A percentile compares a stretch with the other conserved stretches of the same genome.
phyloP scores from a whole-genome alignment of 2,113 vertebrate species.

The Corydoras sp. region DNA sequence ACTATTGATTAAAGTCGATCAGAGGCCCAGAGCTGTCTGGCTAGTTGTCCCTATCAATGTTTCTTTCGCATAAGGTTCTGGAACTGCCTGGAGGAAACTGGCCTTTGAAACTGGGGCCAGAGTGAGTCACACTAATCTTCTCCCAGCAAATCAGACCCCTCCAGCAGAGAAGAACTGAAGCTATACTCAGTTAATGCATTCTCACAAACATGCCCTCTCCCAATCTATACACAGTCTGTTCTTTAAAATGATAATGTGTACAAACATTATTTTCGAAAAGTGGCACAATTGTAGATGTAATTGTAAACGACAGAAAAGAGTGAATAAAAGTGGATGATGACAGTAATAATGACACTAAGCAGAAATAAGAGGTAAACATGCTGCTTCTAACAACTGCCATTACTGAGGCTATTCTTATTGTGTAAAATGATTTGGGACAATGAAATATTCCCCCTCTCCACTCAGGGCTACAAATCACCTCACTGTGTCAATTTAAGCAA shows the following conservation, averaged over 20 bases:
- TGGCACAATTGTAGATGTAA: neutral
- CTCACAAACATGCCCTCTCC: neutral
- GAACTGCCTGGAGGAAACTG: conserved; percentile 3
- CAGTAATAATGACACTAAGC: conserved; percentile 9
- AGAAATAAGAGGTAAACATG: conserved; percentile 21
- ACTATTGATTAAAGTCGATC: conserved; percentile 39
- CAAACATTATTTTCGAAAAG: neutral
- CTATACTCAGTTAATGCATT: conserved; percentile 10
- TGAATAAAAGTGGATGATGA: conserved; percentile 20
- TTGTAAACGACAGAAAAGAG: neutral
- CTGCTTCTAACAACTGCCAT: neutral
- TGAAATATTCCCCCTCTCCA: neutral
- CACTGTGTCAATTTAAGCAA: conserved; percentile 4
- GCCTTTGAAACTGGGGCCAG: conserved; percentile 35
- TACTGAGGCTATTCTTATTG: conserved; percentile 15
- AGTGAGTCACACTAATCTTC: conserved; percentile 35
- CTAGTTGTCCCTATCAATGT: conserved; percentile 26
- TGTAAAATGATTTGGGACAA: conserved; percentile 24
- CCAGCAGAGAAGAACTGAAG: neutral
- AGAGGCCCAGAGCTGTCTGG: conserved; percentile 19
- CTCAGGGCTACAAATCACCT: neutral
- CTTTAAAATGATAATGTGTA: no score
- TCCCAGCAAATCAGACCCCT: conserved; percentile 21
- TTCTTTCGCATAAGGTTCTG: conserved; percentile 29
- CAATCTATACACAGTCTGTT: no score